Evolutionary conservation across 2,888 invertebrate species (phyloP).

Genomic region (Melinopterus prodromus): DNA sequence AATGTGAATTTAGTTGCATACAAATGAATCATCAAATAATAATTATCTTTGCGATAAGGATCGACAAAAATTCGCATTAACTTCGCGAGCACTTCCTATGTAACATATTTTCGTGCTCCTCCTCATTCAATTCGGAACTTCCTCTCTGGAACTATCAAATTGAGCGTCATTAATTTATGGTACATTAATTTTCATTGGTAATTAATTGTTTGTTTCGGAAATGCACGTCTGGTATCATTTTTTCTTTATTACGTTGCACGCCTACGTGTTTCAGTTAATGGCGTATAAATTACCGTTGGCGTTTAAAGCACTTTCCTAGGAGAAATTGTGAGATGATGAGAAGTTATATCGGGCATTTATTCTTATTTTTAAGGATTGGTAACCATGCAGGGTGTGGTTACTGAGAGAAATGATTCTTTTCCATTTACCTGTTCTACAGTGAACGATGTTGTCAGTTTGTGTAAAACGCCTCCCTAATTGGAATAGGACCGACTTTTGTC

Average conservation of each 20-base stretch:
- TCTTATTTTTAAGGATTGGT: background rate
- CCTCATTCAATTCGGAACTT: constrained; percentile 10
- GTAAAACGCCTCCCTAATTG: background rate
- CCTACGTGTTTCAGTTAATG: background rate
- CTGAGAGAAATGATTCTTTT: background rate
- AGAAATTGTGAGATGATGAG: background rate
- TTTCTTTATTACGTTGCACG: background rate
- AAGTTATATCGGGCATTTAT: background rate
- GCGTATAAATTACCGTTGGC: background rate
- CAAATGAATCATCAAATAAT: constrained; percentile 24
- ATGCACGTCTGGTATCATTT: background rate
- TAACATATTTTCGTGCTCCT: background rate
- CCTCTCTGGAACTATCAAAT: constrained; percentile 4
- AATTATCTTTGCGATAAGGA: constrained; percentile 25
- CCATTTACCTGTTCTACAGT: background rate
- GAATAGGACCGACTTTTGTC: too few relatives aligned
- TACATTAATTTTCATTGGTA: constrained; percentile 26
- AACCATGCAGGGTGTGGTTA: background rate
- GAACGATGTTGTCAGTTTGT: background rate
- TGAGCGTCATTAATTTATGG: constrained; percentile 25
- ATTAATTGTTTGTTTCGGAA: constrained; percentile 10
- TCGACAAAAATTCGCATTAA: constrained; percentile 30
- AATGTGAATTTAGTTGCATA: constrained; percentile 25
- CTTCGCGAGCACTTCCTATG: background rate
- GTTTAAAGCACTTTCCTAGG: background rate